Evolutionary conservation across 2,888 invertebrate species (phyloP).

Genomic region (Drosophila algonquin): DNA sequence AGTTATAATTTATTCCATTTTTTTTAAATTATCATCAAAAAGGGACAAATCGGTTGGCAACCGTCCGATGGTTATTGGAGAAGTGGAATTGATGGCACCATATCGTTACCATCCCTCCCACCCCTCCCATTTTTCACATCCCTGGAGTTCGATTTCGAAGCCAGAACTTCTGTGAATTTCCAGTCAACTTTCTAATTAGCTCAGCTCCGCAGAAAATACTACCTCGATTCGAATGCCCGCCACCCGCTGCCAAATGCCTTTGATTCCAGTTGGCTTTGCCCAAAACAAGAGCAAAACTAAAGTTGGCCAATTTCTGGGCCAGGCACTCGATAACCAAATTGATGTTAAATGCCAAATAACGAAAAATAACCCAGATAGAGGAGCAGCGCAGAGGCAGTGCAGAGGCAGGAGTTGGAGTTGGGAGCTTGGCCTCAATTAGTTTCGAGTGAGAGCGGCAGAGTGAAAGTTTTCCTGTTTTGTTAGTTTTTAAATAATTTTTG

Average conservation of each 20-base stretch:
- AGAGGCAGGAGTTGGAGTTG: slow-evolving; percentile 7
- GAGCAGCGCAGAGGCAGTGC: slow-evolving; percentile 16
- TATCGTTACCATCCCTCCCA: too few relatives aligned
- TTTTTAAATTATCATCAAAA: too few relatives aligned
- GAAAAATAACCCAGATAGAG: slow-evolving; percentile 29
- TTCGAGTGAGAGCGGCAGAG: slow-evolving; percentile 26
- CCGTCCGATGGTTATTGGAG: too few relatives aligned
- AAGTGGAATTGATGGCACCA: too few relatives aligned
- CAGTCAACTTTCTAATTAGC: slow-evolving; percentile 49
- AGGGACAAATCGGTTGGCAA: too few relatives aligned
- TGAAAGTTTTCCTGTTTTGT: slow-evolving; percentile 60
- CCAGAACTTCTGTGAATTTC: slow-evolving; percentile 15
- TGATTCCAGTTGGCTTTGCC: slow-evolving; percentile 43
- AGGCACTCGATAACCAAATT: slow-evolving; percentile 48
- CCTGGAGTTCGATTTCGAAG: not conserved
- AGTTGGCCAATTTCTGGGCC: slow-evolving; percentile 48
- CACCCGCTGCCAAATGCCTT: slow-evolving; percentile 25
- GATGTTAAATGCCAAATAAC: slow-evolving; percentile 38
- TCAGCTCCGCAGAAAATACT: slow-evolving; percentile 34
- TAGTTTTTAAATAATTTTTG: slow-evolving; percentile 65
- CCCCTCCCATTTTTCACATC: not conserved
- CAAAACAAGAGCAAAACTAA: slow-evolving; percentile 34
- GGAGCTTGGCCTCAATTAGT: slow-evolving; percentile 47
- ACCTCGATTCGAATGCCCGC: slow-evolving; percentile 24
- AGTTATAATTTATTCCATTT: too few relatives aligned